phyloP scores from a whole-genome alignment of 2,888 invertebrate genomes.

The Dorcus hopei region DNA sequence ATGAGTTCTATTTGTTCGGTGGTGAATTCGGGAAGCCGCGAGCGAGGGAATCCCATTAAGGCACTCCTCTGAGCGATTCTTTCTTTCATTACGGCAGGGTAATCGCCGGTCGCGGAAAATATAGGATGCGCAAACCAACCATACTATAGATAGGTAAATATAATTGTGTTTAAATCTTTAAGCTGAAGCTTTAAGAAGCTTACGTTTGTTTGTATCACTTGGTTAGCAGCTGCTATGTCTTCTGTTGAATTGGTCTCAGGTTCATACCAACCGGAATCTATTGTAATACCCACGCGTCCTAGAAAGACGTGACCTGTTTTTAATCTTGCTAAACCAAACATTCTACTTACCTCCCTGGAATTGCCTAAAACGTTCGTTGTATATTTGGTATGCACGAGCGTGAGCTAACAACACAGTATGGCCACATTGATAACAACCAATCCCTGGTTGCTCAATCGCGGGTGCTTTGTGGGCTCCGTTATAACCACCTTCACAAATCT shows the following conservation, averaged over 20 bases:
- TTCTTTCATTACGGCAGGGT: slow-evolving; percentile 62
- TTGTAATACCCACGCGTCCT: slow-evolving; percentile 60
- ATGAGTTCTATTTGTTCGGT: slow-evolving; percentile 58
- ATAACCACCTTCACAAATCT: slow-evolving; percentile 20
- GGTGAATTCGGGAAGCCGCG: slow-evolving; percentile 63
- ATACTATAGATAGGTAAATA: slow-evolving; percentile 46
- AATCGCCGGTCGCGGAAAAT: slow-evolving; percentile 61
- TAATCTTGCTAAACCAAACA: neutral
- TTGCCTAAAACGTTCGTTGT: slow-evolving; percentile 50
- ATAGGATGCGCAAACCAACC: slow-evolving; percentile 69
- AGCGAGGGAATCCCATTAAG: slow-evolving; percentile 56
- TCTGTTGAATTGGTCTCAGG: slow-evolving; percentile 49
- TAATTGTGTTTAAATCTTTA: neutral
- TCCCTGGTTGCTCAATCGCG: slow-evolving; percentile 50
- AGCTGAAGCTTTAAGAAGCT: slow-evolving; percentile 36
- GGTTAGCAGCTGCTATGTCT: slow-evolving; percentile 55
- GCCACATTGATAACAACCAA: slow-evolving; percentile 59
- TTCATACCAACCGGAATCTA: slow-evolving; percentile 56
- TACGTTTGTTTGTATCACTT: slow-evolving; percentile 55
- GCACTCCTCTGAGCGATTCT: slow-evolving; percentile 57
- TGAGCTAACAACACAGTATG: slow-evolving; percentile 65
- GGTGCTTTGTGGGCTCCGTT: slow-evolving; percentile 48
- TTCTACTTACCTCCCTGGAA: slow-evolving; percentile 31
- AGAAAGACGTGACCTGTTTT: slow-evolving; percentile 37
- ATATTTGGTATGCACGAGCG: slow-evolving; percentile 59